Evolutionary conservation across 2,113 vertebrate species (phyloP), one percentile per base, ranked within the genome.

Genomic region (Gnathonemus echidnorhynchus): DNA sequence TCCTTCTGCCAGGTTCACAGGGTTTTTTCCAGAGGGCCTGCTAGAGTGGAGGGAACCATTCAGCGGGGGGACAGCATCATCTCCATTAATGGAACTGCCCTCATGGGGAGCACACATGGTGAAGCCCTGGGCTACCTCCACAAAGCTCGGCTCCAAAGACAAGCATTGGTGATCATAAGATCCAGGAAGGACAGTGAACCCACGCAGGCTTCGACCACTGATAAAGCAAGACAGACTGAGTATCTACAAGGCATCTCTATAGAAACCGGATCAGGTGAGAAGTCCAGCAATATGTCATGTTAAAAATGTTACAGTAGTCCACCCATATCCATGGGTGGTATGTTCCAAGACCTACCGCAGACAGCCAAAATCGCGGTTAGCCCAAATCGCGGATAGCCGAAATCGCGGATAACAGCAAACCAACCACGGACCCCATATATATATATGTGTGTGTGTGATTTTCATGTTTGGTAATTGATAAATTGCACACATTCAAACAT

Each of bases 1-100:
- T 49, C 89, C 6, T 80, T 88, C 89, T 92, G 45, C 0, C 92
- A 99, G 98, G 96, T 99, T 53, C 98, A 99, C 93, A 96, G 97
- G 88, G 97, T 99, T 85, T 99, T 98, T 94, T 95, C 95, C 89
- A 97, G 96, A 93, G 98, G 98, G 62, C 95, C 95, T 4, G 97
- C 97, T 39, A 95, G 95, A 90, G 94, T 96, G 86, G 98, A 98
- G 94, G 97, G 97, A 42, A 97, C 97, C 46, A 94, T 99, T 91
- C 95, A 94, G 92, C 95, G 93, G 88, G 98, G 98, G 48, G 98
- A 99, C 93, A 74, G 93, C 90, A 94, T 99, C 91, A 90, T 99
- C 49, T 98, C 97, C 0, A 94, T 99, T 93, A 99, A 99, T 48
- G 97, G 97, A n/a, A 92, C 91, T 58, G 95, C 94, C 42, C 88